Evolutionary conservation across 53 echinoderm and acorn worm genomes (phyloP).

Genomic region (Arbacia lixula): DNA sequence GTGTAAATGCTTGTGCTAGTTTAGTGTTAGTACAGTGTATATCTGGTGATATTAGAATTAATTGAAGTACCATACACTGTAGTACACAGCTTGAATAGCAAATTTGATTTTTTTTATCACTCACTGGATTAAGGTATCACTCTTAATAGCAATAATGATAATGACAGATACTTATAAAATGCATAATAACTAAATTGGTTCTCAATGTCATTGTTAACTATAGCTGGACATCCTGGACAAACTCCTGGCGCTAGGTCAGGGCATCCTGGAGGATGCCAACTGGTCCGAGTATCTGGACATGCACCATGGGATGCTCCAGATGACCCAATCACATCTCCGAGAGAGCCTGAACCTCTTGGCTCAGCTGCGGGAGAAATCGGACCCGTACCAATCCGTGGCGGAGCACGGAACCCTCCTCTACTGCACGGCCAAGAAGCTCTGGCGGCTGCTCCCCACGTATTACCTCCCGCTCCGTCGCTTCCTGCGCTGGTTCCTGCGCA

Average conservation of each 20-base stretch:
- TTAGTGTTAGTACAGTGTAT: too few relatives aligned
- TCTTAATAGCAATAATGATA: too few relatives aligned
- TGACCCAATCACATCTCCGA: slow-evolving; percentile 71
- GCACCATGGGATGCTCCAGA: slow-evolving; percentile 69
- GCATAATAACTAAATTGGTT: too few relatives aligned
- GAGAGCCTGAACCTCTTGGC: slow-evolving; percentile 70
- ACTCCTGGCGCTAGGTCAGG: slow-evolving; percentile 73
- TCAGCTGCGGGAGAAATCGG: slow-evolving; percentile 73
- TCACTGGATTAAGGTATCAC: too few relatives aligned
- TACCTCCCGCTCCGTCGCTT: slow-evolving; percentile 67
- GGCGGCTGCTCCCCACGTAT: slow-evolving; percentile 78
- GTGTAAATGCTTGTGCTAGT: too few relatives aligned
- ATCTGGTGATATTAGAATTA: too few relatives aligned
- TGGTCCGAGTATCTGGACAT: slow-evolving; percentile 68
- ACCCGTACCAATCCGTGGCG: slow-evolving; percentile 75
- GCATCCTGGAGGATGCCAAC: slow-evolving; percentile 75
- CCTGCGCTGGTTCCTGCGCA: slow-evolving; percentile 62
- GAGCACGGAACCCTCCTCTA: slow-evolving; percentile 88
- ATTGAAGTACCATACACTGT: too few relatives aligned
- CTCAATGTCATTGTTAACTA: too few relatives aligned
- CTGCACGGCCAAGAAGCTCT: slow-evolving; percentile 61
- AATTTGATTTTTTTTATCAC: too few relatives aligned
- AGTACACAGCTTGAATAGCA: too few relatives aligned
- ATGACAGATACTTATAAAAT: too few relatives aligned
- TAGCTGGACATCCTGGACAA: slow-evolving; percentile 79